A percentile compares a stretch with the other conserved stretches of the same genome.
Evolutionary conservation across 2,113 vertebrate species (phyloP).

Genomic region (Nipponia nippon): DNA sequence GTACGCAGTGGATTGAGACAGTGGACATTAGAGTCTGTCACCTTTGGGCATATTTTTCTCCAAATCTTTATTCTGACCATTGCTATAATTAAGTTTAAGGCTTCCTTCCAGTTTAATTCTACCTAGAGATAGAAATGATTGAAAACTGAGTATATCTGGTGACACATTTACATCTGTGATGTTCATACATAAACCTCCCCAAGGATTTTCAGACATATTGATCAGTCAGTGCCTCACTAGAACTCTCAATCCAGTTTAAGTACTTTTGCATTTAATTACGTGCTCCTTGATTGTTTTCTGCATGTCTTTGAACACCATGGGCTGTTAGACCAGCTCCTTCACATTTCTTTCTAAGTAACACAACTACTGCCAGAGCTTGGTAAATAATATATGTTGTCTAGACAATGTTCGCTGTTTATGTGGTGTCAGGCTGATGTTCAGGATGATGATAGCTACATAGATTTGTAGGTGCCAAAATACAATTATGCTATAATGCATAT

Average conservation of each 20-base stretch:
- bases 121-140: not conserved
- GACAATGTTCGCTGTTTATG: not conserved
- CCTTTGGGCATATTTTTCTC: not conserved
- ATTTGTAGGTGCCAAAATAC: not conserved
- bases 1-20: not conserved
- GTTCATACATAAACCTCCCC: not conserved
- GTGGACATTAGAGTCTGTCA: not conserved
- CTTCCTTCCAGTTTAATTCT: not conserved
- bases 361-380: not conserved
- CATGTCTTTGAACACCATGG: not conserved
- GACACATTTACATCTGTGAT: not conserved
- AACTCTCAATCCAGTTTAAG: not conserved
- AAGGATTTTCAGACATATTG: not conserved
- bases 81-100: not conserved
- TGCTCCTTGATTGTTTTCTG: not conserved
- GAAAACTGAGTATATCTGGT: not conserved
- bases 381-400: not conserved
- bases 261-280: not conserved
- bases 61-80: not conserved
- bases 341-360: not conserved
- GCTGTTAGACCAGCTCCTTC: not conserved
- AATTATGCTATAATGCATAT: not conserved
- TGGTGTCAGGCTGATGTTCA: not conserved
- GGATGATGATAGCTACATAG: not conserved
- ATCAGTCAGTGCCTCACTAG: not conserved